Base-by-base conservation (phyloP, 1,140 invertebrate genomes). In the Papilio polytes region DNA sequence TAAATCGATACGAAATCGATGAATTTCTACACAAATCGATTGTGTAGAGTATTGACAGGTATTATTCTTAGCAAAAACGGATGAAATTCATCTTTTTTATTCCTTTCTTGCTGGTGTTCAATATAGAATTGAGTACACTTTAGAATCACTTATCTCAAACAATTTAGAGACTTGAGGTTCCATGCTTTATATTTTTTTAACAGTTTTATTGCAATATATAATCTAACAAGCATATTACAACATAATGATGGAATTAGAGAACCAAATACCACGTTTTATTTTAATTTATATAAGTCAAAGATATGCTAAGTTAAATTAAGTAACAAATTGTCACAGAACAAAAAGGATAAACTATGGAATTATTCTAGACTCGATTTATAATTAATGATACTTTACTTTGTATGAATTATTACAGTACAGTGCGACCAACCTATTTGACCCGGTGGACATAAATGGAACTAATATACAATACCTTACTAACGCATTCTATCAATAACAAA, bases 381-480 rank as follows among this genome's bases (percentile, higher is more conserved):
- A 63, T 63, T 63, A 63, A 70, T 70, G 63, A 31, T 13, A 70
- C 63, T 20, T 59, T 70, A 3, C 59, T 70, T 70, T 70, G 63
- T 18, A 70, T 70, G 63, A 70, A 70, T 66, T 66, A 66, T 66
- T 31, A 31, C 26, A 31, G 13, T 56, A 20, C 63, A 70, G 63
- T 31, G 12, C 26, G 4, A 31, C 53, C 8, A 56, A 56, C 18
- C n/a, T 56, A 56, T 20, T 18, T 56, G 53, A 56, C 53, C 53
- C 53, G 53, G 53, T n/a, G n/a, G 18, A 9, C 53, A 20, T n/a
- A 56, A 56, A 56, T 56, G 15, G 18, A 8, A n/a, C 18, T n/a
- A 56, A 20, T 20, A 56, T 56, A 56, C 0, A 15, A n/a, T 56
- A 56, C 6, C 53, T 20, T 7, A n/a, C 8, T 56, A 56, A 0